Conservation (phyloP, 2,888 invertebrate genomes). For the Drosophila nigritarsus region DNA sequence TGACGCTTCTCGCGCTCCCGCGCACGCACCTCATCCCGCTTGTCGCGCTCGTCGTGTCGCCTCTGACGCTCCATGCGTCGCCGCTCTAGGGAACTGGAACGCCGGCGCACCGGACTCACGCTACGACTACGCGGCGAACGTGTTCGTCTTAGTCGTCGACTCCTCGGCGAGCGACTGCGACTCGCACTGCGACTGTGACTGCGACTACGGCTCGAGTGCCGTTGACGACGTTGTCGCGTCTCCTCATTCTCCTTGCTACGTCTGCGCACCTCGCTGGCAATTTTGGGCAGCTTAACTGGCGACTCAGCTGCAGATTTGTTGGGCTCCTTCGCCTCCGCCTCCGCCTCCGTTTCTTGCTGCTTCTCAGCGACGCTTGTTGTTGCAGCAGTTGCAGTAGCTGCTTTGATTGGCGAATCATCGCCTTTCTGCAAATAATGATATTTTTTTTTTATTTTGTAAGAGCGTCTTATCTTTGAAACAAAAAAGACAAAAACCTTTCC, state of each 20-base stretch:
- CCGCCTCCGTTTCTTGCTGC: neutral
- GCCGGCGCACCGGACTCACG: constrained; percentile 54
- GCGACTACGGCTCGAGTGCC: constrained; percentile 40
- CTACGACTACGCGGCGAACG: constrained; percentile 43
- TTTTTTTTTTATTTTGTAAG: neutral
- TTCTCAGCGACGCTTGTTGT: neutral
- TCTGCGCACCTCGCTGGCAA: constrained; percentile 36
- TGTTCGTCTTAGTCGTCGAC: constrained; percentile 54
- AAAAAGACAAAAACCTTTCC: neutral
- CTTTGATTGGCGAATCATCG: constrained; percentile 33
- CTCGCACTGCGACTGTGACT: constrained; percentile 38
- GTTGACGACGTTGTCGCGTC: constrained; percentile 35
- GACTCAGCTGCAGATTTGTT: neutral
- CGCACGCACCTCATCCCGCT: constrained; percentile 59
- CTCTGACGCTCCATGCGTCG: constrained; percentile 75
- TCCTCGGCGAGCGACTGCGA: constrained; percentile 24
- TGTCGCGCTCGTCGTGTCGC: constrained; percentile 77
- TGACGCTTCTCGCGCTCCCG: constrained; percentile 69
- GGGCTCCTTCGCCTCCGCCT: neutral
- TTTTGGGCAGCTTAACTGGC: constrained; percentile 29
- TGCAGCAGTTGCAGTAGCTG: neutral
- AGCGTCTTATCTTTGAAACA: neutral
- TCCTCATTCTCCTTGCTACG: constrained; percentile 37
- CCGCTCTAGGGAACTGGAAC: constrained; percentile 77
- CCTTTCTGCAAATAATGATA: constrained; percentile 45